These are phyloP conservation scores for Myripristis jacobus DNA, from an alignment of 2,797 vertebrate genomes.

Conservation along the genomic window DNA sequence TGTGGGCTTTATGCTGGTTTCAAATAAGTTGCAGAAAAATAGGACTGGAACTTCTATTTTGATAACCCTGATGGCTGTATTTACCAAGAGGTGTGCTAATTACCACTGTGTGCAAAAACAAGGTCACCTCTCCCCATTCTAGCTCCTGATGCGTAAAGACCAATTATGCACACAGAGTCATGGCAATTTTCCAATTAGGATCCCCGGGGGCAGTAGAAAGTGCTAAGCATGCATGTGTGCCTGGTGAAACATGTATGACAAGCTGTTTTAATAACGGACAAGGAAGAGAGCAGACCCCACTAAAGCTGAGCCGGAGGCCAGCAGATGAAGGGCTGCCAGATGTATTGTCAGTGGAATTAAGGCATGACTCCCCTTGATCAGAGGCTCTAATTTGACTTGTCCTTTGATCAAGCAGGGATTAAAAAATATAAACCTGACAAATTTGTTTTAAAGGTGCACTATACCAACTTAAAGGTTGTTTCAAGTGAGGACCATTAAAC, in stretches of 20 bases:
- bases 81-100: not conserved
- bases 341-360: not conserved
- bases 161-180: no score
- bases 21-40: not conserved
- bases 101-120: not conserved
- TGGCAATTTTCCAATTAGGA: slow-evolving; percentile 10
- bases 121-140: no score
- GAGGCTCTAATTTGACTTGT: slow-evolving; percentile 10
- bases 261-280: not conserved
- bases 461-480: no score
- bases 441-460: no score
- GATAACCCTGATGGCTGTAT: not conserved
- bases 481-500: no score
- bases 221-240: not conserved
- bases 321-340: not conserved
- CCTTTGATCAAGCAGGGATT: slow-evolving; percentile 8
- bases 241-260: not conserved
- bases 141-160: no score
- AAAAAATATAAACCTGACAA: slow-evolving; percentile 3
- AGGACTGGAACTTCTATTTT: not conserved
- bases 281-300: not conserved
- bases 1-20: not conserved
- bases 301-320: slow-evolving; percentile 13
- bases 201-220: not conserved
- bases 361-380: not conserved